A percentile compares a stretch with the other conserved stretches of the same genome.
Conservation (phyloP, 2,888 invertebrate species). For the Theretra japonica region DNA sequence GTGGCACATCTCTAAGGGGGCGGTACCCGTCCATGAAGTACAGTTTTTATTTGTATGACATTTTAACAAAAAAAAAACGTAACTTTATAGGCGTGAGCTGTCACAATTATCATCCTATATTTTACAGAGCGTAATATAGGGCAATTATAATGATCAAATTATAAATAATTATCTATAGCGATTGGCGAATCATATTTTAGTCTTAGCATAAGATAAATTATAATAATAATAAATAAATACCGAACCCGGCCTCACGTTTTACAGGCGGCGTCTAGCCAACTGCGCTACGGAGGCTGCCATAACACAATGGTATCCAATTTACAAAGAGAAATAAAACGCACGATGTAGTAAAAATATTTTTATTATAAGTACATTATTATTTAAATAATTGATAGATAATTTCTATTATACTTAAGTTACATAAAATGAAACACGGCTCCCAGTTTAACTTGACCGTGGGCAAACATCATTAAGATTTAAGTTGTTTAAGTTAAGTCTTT, state of each 20-base stretch:
- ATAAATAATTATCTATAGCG: background rate
- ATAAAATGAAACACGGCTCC: slow-evolving; percentile 3
- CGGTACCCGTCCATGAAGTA: too few relatives aligned
- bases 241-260: too few relatives aligned
- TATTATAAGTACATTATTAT: slow-evolving; percentile 40
- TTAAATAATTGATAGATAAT: slow-evolving; percentile 18
- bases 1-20: too few relatives aligned
- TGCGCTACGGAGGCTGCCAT: too few relatives aligned
- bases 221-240: too few relatives aligned
- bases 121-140: too few relatives aligned
- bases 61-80: too few relatives aligned
- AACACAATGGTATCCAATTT: background rate
- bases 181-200: background rate
- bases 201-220: background rate
- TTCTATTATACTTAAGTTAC: slow-evolving; percentile 6
- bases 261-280: too few relatives aligned
- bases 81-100: too few relatives aligned
- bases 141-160: too few relatives aligned
- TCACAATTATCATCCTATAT: too few relatives aligned
- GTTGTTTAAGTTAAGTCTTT: background rate
- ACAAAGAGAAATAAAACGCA: slow-evolving; percentile 34
- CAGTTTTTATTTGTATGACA: too few relatives aligned
- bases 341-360: slow-evolving; percentile 49
- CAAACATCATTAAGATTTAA: background rate
- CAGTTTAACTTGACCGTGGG: background rate